Evolutionary conservation across 2,888 invertebrate species (phyloP).

Genomic region (Ecliptopera silaceata): DNA sequence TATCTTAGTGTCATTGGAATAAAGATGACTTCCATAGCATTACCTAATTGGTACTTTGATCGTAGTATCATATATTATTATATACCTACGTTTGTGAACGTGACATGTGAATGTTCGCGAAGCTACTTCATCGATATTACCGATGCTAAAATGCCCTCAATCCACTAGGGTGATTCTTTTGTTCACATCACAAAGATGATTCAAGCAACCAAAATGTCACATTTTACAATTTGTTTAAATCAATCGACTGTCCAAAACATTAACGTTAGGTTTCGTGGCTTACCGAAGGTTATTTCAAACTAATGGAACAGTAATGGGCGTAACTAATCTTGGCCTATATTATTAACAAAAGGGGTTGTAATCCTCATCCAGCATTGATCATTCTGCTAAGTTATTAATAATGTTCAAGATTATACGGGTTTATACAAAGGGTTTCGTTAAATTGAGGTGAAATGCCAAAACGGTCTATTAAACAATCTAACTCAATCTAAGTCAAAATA

Average conservation of each 20-base stretch:
- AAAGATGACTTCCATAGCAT: too few species aligned
- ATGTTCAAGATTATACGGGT: slow-evolving; percentile 12
- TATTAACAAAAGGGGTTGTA: slow-evolving; percentile 20
- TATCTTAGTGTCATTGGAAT: too few species aligned
- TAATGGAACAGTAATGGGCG: slow-evolving; percentile 15
- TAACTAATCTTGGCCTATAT: slow-evolving; percentile 16
- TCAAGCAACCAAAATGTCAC: not conserved
- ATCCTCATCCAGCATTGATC: slow-evolving; percentile 13
- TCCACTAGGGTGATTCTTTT: not conserved
- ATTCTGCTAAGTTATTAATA: slow-evolving; percentile 15
- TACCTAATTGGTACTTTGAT: too few species aligned
- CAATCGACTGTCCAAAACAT: not conserved
- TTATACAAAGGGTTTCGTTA: slow-evolving; percentile 4
- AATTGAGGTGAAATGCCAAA: not conserved
- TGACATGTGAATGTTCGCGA: too few species aligned
- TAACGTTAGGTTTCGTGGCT: not conserved
- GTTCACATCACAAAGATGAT: not conserved
- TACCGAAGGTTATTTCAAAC: slow-evolving; percentile 12
- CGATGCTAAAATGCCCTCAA: too few species aligned
- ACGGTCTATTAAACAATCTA: not conserved
- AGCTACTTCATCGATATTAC: too few species aligned
- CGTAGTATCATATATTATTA: too few species aligned
- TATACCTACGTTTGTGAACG: too few species aligned
- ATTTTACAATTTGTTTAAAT: not conserved
- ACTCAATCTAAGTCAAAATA: too few species aligned